phyloP scores from a whole-genome alignment of 2,888 invertebrate species.

The Altica lythri region DNA sequence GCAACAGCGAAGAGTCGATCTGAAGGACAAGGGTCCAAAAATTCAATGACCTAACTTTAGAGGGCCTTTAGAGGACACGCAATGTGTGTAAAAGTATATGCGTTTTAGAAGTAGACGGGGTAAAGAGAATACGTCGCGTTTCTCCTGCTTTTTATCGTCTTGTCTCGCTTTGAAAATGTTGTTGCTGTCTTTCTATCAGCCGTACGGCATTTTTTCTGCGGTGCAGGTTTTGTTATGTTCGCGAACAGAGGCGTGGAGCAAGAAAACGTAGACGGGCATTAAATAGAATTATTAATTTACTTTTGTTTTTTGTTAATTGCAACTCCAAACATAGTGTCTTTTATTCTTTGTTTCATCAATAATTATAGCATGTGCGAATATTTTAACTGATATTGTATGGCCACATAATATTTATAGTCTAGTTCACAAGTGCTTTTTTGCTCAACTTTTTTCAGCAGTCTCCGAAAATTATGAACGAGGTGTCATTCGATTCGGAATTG shows the following conservation, averaged over 20 bases:
- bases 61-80: constrained; percentile 60
- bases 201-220: constrained; percentile 1
- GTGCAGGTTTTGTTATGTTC: constrained; percentile 6
- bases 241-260: background rate
- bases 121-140: background rate
- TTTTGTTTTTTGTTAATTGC: no score
- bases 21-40: constrained; percentile 59
- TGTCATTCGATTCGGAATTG: no score
- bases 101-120: constrained; percentile 8
- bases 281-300: no score
- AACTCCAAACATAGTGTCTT: no score
- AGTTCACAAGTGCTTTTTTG: no score
- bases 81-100: constrained; percentile 50
- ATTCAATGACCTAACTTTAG: constrained; percentile 60
- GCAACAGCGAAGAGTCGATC: constrained; percentile 52
- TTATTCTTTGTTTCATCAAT: no score
- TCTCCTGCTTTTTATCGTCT: constrained; percentile 1
- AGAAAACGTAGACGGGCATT: no score
- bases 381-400: no score
- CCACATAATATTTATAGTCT: no score
- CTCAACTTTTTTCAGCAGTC: no score
- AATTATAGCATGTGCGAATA: no score
- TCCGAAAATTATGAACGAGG: no score
- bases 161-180: background rate
- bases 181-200: background rate